phyloP scores from a whole-genome alignment of 2,797 vertebrate genomes.

The Enteromius argenteus region DNA sequence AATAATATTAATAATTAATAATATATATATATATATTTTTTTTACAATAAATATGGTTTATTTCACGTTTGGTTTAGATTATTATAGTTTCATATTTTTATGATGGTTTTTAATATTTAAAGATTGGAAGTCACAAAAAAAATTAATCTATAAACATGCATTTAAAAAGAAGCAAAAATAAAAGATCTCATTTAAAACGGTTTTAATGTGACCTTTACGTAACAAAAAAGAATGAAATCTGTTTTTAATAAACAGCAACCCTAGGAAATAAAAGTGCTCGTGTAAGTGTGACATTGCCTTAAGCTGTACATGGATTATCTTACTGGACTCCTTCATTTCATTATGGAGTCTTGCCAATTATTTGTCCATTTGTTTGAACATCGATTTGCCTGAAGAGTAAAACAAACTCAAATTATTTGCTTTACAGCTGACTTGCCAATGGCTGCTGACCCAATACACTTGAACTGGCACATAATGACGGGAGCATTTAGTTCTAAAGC shows the following conservation, averaged over 20 bases:
- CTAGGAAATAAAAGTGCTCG: neutral
- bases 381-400: slow-evolving; percentile 2
- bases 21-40: no score
- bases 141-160: neutral
- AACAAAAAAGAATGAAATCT: neutral
- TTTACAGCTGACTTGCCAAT: neutral
- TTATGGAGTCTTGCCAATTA: neutral
- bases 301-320: neutral
- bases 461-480: neutral
- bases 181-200: neutral
- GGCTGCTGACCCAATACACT: neutral
- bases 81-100: neutral
- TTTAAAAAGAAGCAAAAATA: neutral
- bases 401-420: neutral
- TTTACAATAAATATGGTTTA: neutral
- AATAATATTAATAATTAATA: neutral
- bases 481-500: neutral
- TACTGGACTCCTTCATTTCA: neutral
- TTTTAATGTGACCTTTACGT: neutral
- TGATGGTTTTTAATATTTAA: neutral
- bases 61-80: neutral
- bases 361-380: neutral
- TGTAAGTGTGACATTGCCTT: neutral
- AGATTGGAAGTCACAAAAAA: neutral
- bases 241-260: neutral